Conservation (phyloP, 64 coral and sea anemone species). For the Montipora capricornis region DNA sequence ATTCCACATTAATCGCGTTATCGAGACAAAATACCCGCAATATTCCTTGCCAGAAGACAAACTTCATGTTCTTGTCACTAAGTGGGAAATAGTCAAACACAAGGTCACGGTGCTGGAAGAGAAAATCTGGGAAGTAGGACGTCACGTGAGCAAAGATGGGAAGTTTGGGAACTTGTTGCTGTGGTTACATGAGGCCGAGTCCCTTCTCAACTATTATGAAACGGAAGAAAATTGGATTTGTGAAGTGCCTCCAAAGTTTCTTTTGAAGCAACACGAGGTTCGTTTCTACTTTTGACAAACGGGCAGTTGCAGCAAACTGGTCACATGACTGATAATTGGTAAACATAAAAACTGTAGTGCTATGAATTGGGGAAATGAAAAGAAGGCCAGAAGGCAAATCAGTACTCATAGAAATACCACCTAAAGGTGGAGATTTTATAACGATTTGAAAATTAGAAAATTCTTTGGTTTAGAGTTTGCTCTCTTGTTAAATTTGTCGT, state of each 20-base stretch:
- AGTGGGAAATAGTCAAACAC: constrained; percentile 88
- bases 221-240: constrained; percentile 60
- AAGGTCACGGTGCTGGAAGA: constrained; percentile 89
- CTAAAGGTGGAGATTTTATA: too few relatives aligned
- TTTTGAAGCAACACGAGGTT: constrained; percentile 90
- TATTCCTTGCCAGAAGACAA: constrained; percentile 83
- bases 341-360: too few relatives aligned
- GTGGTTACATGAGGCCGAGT: constrained; percentile 91
- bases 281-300: neutral
- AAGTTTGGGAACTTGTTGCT: constrained; percentile 81
- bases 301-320: too few relatives aligned
- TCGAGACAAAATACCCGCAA: constrained; percentile 55
- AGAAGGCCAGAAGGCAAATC: too few relatives aligned
- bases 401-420: too few relatives aligned
- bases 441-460: too few relatives aligned
- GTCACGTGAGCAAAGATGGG: constrained; percentile 46
- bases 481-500: too few relatives aligned
- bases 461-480: too few relatives aligned
- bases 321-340: too few relatives aligned
- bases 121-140: constrained; percentile 73
- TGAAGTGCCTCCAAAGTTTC: constrained; percentile 83
- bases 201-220: constrained; percentile 70
- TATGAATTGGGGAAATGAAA: too few relatives aligned
- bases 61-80: constrained; percentile 72
- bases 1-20: constrained; percentile 74